Evolutionary conservation across 2,888 invertebrate genomes (phyloP).

Genomic region (Archips xylosteana): DNA sequence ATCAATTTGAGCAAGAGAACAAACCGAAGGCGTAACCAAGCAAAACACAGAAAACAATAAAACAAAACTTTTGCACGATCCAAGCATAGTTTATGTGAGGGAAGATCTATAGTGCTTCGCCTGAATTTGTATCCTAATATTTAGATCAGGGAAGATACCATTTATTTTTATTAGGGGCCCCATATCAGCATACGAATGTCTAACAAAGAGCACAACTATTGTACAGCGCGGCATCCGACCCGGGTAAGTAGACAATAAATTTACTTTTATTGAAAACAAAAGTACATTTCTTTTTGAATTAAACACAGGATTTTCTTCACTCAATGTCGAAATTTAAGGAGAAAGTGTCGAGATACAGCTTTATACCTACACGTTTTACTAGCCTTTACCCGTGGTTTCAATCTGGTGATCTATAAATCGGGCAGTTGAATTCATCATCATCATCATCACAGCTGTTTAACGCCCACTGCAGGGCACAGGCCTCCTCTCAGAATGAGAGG

Average conservation of each 20-base stretch:
- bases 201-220: slow-evolving; percentile 64
- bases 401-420: no score
- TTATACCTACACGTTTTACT: neutral
- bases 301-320: slow-evolving; percentile 36
- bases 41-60: slow-evolving; percentile 41
- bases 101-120: slow-evolving; percentile 42
- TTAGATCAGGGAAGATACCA: slow-evolving; percentile 70
- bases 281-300: slow-evolving; percentile 42
- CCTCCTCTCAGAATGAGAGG: no score
- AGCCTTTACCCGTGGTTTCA: no score
- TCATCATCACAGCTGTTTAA: no score
- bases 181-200: slow-evolving; percentile 75
- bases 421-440: no score
- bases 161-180: slow-evolving; percentile 74
- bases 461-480: no score
- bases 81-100: slow-evolving; percentile 40
- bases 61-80: slow-evolving; percentile 41
- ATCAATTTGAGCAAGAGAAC: slow-evolving; percentile 29
- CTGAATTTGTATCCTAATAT: slow-evolving; percentile 71
- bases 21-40: slow-evolving; percentile 30
- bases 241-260: slow-evolving; percentile 55
- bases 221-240: slow-evolving; percentile 53
- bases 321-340: neutral
- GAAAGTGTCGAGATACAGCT: no score
- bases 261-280: slow-evolving; percentile 57